Base-by-base conservation (phyloP, 1,140 invertebrate genomes). In the Drosophila sp. region DNA sequence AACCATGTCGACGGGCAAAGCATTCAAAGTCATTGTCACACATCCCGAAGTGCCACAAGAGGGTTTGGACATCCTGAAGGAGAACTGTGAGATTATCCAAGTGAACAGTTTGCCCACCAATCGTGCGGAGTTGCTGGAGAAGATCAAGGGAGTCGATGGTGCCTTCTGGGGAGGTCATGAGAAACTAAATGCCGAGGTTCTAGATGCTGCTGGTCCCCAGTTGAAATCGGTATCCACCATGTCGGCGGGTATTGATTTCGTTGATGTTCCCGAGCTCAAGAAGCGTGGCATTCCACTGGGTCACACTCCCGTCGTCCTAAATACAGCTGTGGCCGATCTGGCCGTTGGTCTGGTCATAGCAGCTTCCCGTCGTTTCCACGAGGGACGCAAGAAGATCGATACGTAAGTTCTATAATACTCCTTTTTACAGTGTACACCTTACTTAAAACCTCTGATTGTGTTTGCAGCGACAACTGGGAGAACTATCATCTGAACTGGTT, bases 291-390 rank as follows among this genome's bases (percentile, higher is more conserved):
- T 97, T 50, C 94, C 93, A 67, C 93, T 97, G 67, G 98, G 98
- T 1, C 97, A 98, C 82, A 99, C 98, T 1, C 98, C 98, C 27
- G 95, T 95, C 80, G 96, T 98, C 8, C 93, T 99, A 35, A 98
- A 98, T 4, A 96, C 97, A 92, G 96, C 98, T 1, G 97, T 96
- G 25, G 97, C 98, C 17, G 98, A 99, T 93, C 92, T 98, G 32
- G 96, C 97, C 3, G 94, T 99, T 44, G 63, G 93, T 92, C 30
- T 92, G 1, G 56, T 92, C 29, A 78, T 92, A 0, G 89, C 91
- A 25, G 91, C 91, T 2, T 68, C 82, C n/a, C 80, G 98, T 70
- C 94, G 97, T 79, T 93, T 99, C 11, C 94, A 97, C 55, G 97
- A 98, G 94, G 96, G 96, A n/a, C 84, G 90, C 64, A 62, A 60